phyloP scores from a whole-genome alignment of 2,888 invertebrate genomes.

The Aphodius granarius region DNA sequence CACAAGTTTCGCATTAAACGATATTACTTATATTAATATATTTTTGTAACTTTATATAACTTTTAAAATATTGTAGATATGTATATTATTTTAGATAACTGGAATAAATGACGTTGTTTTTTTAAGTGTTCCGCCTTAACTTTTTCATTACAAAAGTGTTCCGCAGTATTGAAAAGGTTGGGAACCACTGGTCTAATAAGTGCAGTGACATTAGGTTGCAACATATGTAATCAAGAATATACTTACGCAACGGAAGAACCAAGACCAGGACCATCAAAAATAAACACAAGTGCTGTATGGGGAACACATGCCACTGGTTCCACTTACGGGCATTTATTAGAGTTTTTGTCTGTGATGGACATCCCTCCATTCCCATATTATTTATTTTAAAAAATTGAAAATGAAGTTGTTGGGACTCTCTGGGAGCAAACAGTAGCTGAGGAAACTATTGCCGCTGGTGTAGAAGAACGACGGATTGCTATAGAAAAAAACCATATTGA shows the following conservation, averaged over 20 bases:
- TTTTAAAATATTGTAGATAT: too few species aligned
- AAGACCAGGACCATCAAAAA: neutral
- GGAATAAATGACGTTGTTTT: too few species aligned
- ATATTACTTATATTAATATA: too few species aligned
- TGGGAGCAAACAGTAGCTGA: neutral
- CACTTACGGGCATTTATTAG: slow-evolving; percentile 19
- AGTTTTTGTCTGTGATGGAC: slow-evolving; percentile 16
- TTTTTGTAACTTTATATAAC: too few species aligned
- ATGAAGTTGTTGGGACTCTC: neutral
- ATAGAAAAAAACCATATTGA: slow-evolving; percentile 10
- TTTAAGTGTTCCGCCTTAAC: too few species aligned
- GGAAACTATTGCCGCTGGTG: slow-evolving; percentile 7
- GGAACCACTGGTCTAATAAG: neutral
- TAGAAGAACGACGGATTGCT: slow-evolving; percentile 17
- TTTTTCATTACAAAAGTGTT: too few species aligned
- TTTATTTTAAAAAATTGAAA: neutral
- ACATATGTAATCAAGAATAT: neutral
- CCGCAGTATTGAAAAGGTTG: too few species aligned
- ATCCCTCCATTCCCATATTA: neutral
- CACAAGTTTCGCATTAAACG: too few species aligned
- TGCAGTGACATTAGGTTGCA: neutral
- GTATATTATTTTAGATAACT: too few species aligned
- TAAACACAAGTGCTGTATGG: slow-evolving; percentile 20
- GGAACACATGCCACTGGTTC: slow-evolving; percentile 26
- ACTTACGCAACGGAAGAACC: neutral